Evolutionary conservation across 2,113 vertebrate genomes (phyloP).

Genomic region (Hypanus sabinus): DNA sequence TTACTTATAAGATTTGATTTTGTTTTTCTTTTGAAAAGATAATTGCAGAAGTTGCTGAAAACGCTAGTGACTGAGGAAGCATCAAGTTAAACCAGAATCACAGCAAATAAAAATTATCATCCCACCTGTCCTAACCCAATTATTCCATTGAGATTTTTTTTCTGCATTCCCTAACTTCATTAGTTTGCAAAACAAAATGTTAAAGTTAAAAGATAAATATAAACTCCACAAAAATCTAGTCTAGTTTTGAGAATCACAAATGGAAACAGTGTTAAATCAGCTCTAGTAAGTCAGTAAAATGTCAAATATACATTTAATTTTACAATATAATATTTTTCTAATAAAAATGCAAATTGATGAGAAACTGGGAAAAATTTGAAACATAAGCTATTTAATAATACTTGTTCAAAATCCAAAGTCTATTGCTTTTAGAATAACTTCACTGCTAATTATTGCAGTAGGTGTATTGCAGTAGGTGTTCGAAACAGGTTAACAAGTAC

Average conservation of each 20-base stretch:
- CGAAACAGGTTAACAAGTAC: neutral
- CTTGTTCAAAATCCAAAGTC: neutral
- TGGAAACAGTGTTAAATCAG: neutral
- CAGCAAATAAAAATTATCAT: neutral
- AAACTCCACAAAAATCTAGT: neutral
- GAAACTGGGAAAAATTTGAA: neutral
- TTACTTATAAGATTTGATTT: neutral
- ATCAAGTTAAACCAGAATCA: neutral
- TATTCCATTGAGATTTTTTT: neutral
- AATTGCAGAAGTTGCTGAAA: neutral
- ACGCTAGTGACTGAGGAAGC: too few species aligned
- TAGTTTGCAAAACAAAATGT: neutral
- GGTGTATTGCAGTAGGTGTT: neutral
- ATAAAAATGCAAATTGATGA: neutral
- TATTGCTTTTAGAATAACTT: neutral
- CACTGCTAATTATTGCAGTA: neutral
- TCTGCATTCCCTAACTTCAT: neutral
- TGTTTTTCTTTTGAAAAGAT: neutral
- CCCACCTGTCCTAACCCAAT: neutral
- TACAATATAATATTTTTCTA: neutral
- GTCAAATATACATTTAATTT: neutral
- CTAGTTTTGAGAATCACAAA: neutral
- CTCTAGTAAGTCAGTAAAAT: neutral
- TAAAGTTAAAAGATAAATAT: neutral
- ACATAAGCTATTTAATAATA: neutral